phyloP scores from a whole-genome alignment of 1,140 invertebrate species.

The Maconellicoccus hirsutus region DNA sequence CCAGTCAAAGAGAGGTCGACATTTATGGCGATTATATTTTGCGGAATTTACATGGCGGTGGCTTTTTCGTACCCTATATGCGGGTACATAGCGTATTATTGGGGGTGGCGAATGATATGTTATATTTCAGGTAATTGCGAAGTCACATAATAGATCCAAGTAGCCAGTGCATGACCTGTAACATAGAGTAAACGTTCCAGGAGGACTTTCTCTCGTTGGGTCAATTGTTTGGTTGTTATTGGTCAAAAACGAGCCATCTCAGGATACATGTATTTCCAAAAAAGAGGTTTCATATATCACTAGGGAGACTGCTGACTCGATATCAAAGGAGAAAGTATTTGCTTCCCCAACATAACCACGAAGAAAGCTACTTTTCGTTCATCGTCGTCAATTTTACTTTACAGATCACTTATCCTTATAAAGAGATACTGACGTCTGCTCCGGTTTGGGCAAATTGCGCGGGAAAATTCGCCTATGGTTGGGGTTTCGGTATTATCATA shows the following conservation, averaged over 20 bases:
- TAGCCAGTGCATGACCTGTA: too few species aligned
- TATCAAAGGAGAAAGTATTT: too few species aligned
- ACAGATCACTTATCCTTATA: background rate
- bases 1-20: conserved; percentile 66
- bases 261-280: too few species aligned
- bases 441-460: background rate
- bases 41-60: conserved; percentile 45
- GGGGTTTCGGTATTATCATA: background rate
- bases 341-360: too few species aligned
- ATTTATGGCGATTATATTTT: conserved; percentile 61
- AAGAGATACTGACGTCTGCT: background rate
- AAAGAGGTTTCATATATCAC: too few species aligned
- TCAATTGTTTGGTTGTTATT: too few species aligned
- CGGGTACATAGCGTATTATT: background rate
- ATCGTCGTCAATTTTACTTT: background rate
- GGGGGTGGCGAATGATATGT: conserved; percentile 50
- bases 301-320: too few species aligned
- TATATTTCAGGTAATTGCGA: conserved; percentile 80
- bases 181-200: too few species aligned
- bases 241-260: too few species aligned
- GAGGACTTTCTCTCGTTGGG: too few species aligned
- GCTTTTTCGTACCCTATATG: background rate
- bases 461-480: background rate
- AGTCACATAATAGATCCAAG: too few species aligned
- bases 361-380: too few species aligned